A percentile compares a stretch with the other conserved stretches of the same genome.
Evolutionary conservation across 2,797 vertebrate genomes (phyloP).

Genomic region (Clamator glandarius): DNA sequence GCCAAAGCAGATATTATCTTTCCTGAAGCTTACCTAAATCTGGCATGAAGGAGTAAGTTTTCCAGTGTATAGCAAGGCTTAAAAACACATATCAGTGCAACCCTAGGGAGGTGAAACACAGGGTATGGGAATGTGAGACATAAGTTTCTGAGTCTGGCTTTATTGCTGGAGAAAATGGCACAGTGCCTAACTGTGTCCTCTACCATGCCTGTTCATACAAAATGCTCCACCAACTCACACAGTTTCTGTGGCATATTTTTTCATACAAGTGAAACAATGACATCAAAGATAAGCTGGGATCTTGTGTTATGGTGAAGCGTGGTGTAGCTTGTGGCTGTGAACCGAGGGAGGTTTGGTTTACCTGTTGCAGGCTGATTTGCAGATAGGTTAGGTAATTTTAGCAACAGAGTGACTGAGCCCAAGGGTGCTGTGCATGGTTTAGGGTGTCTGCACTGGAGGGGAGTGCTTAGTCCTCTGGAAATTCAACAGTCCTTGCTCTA

Average conservation of each 20-base stretch:
- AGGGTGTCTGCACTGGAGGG: neutral
- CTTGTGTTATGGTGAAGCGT: neutral
- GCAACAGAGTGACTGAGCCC: neutral
- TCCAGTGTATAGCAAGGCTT: neutral
- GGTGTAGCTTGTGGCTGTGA: neutral
- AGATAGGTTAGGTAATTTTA: neutral
- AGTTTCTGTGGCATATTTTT: neutral
- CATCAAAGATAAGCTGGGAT: neutral
- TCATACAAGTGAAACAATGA: neutral
- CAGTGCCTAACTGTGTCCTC: too few relatives aligned
- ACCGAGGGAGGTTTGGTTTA: neutral
- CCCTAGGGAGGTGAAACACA: neutral
- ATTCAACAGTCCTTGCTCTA: neutral
- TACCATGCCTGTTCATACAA: neutral
- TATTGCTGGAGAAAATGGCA: neutral
- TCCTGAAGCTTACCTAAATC: neutral
- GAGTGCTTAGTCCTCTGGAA: accelerated
- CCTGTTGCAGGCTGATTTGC: neutral
- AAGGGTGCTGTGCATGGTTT: neutral
- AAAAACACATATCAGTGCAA: neutral
- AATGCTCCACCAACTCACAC: neutral
- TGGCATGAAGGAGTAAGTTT: neutral
- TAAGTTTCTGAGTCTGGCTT: neutral
- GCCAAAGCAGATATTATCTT: neutral
- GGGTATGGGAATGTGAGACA: accelerated